phyloP scores from a whole-genome alignment of 2,888 invertebrate species.

The Torymus aiolomorphi region DNA sequence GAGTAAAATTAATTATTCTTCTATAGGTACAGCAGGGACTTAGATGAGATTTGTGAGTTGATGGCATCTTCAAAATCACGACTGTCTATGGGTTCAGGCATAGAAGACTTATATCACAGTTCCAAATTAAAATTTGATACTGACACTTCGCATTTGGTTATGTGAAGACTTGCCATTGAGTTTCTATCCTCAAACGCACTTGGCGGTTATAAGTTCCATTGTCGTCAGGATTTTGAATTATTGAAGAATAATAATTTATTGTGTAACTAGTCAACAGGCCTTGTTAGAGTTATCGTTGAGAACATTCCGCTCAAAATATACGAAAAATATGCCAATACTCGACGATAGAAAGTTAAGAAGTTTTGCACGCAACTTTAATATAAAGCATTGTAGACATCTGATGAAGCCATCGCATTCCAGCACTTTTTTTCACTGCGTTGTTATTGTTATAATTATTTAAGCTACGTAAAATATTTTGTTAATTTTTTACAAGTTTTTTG shows the following conservation, averaged over 20 bases:
- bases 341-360: constrained; percentile 12
- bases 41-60: constrained; percentile 77
- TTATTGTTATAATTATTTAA: constrained; percentile 24
- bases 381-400: constrained; percentile 12
- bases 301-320: constrained; percentile 26
- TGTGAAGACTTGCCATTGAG: constrained; percentile 62
- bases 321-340: constrained; percentile 27
- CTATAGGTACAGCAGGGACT: constrained; percentile 77
- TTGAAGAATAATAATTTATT: constrained; percentile 48
- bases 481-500: constrained; percentile 35
- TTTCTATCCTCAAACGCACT: constrained; percentile 13
- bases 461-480: constrained; percentile 29
- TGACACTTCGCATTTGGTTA: constrained; percentile 69
- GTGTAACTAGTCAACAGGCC: constrained; percentile 51
- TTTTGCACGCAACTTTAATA: constrained; percentile 38
- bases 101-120: constrained; percentile 72
- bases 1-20: not conserved
- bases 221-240: constrained; percentile 20
- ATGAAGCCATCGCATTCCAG: constrained; percentile 32
- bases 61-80: constrained; percentile 72
- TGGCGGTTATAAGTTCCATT: constrained; percentile 14
- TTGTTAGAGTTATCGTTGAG: constrained; percentile 28
- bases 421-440: constrained; percentile 24
- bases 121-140: constrained; percentile 71
- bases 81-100: constrained; percentile 70